Evolutionary conservation across 2,888 invertebrate genomes (phyloP), one percentile per base, ranked within the genome.

Genomic region (Pedicia rivosa): DNA sequence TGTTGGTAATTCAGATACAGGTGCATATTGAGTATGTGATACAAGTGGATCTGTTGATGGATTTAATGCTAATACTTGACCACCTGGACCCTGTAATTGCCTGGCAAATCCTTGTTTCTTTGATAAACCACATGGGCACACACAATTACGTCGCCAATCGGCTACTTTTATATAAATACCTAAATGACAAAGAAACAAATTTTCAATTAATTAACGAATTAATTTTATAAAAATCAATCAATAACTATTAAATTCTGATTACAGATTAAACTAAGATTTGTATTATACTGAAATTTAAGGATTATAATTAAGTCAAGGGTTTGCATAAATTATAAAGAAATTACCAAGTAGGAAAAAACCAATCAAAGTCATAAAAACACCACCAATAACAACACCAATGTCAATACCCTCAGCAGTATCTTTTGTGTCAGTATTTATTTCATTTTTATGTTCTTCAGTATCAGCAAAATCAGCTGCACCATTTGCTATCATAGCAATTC

Each of bases 21-120:
- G 78, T 32, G 75, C 78, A 62, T 80, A 79, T 59, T 79, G 79
- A 22, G 78, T 78, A 41, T 63, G 60, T 1, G 75, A 71, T 35
- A 80, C 78, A 46, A 80, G 63, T 22, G 78, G 70, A 64, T 80
- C 80, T 24, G 78, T 80, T 32, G 78, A 78, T 35, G 80, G 80
- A 62, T 78, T 78, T 37, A 78, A 66, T 2, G 75, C 75, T 29
- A 74, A 65, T 22, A 74, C 66, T 35, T 68, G 67, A 2, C 52
- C 52, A 27, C 52, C 52, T 27, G 66, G 58, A 8, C 61, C 62
- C 15, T 56, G 54, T 37, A 56, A 44, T 47, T 54, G 54, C 22
- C 56, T 50, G 19, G 53, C 53, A 35, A 56, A 42, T 6, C 53
- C 51, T 44, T 54, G 50, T 38, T 56, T 53, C 45, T 54, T 55